Percentiles rank a stretch among this genome's conserved stretches.
Conservation (phyloP, 2,113 vertebrate genomes). For the Microcebus griseorufus region DNA sequence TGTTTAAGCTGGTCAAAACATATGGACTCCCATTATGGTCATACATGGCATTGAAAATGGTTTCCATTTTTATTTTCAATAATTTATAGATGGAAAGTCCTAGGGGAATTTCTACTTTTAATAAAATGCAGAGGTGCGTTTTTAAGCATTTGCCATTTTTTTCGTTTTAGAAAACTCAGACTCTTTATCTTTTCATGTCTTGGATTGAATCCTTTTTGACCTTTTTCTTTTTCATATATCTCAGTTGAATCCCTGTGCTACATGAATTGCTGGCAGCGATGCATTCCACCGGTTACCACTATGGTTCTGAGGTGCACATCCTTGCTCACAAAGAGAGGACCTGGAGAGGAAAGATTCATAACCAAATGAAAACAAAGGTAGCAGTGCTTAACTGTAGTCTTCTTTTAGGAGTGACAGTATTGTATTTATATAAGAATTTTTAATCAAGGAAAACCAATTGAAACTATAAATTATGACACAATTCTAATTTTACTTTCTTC, state of each 20-base stretch:
- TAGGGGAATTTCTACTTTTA: not conserved
- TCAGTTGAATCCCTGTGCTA: not conserved
- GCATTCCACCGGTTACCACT: too few species aligned
- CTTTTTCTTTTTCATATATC: not conserved
- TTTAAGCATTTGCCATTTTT: not conserved
- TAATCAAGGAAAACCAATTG: not conserved
- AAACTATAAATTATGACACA: not conserved
- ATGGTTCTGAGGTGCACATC: not conserved
- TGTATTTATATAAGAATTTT: not conserved
- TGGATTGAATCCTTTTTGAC: not conserved
- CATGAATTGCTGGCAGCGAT: not conserved
- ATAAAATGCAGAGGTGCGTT: not conserved
- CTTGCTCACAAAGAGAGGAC: not conserved
- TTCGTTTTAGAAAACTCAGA: not conserved
- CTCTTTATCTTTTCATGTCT: not conserved
- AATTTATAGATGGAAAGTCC: not conserved
- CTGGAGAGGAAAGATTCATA: not conserved
- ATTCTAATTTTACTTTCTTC: not conserved
- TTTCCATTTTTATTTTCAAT: not conserved
- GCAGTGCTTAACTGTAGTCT: not conserved
- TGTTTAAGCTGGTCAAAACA: not conserved
- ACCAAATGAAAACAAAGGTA: not conserved
- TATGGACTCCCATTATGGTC: not conserved
- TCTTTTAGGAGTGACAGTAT: not conserved
- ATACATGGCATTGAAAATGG: not conserved